These are phyloP conservation scores for Orchesella cincta DNA, from an alignment of 1,140 invertebrate genomes.

Conservation along the genomic window DNA sequence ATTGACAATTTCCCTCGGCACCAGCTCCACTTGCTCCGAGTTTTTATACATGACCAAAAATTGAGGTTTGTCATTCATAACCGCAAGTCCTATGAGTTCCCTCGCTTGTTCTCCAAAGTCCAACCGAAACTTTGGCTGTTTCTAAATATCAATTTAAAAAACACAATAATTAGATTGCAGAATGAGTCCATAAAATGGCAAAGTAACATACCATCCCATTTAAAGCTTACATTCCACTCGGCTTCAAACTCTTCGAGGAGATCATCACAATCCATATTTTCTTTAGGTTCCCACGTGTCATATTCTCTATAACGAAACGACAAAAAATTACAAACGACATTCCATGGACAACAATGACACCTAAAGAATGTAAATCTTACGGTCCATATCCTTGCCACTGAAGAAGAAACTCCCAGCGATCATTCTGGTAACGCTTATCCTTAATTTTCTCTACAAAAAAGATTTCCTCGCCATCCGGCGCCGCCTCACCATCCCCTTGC, in stretches of 20 bases:
- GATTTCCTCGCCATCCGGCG: not conserved
- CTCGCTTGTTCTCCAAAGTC: not conserved
- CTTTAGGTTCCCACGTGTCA: slow-evolving; percentile 5
- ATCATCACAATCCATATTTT: slow-evolving; percentile 13
- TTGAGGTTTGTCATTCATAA: not conserved
- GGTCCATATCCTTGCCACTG: slow-evolving; percentile 15
- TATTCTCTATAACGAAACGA: not conserved
- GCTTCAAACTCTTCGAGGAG: slow-evolving; percentile 5
- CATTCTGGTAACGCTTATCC: not conserved
- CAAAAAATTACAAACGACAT: not conserved
- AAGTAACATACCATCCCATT: not conserved
- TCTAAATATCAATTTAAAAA: not conserved
- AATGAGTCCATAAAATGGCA: no score
- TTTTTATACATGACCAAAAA: slow-evolving; percentile 3
- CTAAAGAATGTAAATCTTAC: not conserved
- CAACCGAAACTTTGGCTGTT: not conserved
- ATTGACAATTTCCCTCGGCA: not conserved
- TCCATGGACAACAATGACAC: not conserved
- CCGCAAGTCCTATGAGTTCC: not conserved
- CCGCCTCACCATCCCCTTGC: not conserved
- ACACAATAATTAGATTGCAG: not conserved
- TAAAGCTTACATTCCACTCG: not conserved
- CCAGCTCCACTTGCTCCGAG: not conserved
- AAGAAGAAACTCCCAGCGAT: not conserved
- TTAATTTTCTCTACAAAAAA: slow-evolving; percentile 22